Evolutionary conservation across 1,140 invertebrate species (phyloP).

Genomic region (Leptinotarsa lineolata): DNA sequence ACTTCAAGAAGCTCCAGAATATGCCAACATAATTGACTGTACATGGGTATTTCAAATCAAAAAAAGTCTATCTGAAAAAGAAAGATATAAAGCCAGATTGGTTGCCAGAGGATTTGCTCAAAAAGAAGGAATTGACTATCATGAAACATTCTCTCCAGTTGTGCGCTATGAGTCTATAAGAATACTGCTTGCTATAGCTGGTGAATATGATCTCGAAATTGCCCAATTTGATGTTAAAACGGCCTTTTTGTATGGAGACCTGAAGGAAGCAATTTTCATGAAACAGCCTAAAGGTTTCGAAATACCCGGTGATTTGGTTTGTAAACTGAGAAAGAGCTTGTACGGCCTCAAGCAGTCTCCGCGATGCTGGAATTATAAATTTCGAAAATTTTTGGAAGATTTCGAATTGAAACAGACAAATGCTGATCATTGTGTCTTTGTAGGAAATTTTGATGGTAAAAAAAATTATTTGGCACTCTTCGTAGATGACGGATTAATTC

Average conservation of each 20-base stretch:
- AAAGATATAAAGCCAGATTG: slow-evolving; percentile 50
- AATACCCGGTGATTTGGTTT: too few species aligned
- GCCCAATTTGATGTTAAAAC: slow-evolving; percentile 55
- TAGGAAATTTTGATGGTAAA: too few species aligned
- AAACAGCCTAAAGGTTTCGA: slow-evolving; percentile 51
- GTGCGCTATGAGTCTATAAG: slow-evolving; percentile 51
- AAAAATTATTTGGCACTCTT: too few species aligned
- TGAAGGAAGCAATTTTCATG: slow-evolving; percentile 58
- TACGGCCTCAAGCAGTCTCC: too few species aligned
- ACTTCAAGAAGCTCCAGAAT: too few species aligned
- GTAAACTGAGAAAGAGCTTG: too few species aligned
- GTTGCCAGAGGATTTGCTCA: slow-evolving; percentile 55
- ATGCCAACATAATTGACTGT: not conserved
- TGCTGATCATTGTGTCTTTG: too few species aligned
- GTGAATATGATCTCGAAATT: slow-evolving; percentile 47
- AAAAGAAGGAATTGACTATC: slow-evolving; percentile 51
- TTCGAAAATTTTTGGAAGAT: too few species aligned
- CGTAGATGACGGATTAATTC: too few species aligned
- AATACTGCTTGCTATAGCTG: slow-evolving; percentile 52
- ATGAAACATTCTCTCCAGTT: slow-evolving; percentile 54
- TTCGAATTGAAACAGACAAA: too few species aligned
- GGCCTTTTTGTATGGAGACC: slow-evolving; percentile 56
- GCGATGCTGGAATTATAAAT: too few species aligned
- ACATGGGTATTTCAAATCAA: not conserved
- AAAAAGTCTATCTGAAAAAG: slow-evolving; percentile 7